phyloP scores from a whole-genome alignment of 2,113 vertebrate genomes.

The Seriola aureovittata region DNA sequence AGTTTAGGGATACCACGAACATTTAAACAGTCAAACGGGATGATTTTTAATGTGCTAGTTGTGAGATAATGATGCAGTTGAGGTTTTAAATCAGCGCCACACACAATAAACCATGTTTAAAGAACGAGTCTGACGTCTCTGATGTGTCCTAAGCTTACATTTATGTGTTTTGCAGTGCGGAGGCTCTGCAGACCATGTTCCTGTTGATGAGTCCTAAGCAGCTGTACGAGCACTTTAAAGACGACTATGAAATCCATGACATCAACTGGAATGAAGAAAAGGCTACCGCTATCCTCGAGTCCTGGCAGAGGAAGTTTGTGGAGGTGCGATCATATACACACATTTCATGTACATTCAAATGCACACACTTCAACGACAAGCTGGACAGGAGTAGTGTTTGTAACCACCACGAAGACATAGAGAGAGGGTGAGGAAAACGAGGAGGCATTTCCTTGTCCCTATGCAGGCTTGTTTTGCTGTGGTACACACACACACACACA shows the following conservation, averaged over 20 bases:
- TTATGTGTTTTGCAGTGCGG: conserved; percentile 86
- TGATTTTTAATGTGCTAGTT: conserved; percentile 19
- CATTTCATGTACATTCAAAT: background rate
- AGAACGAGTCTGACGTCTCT: background rate
- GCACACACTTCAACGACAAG: background rate
- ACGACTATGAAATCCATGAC: conserved; percentile 98
- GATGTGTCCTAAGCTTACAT: conserved; percentile 21
- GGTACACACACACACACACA: conserved; percentile 9
- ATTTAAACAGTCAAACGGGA: conserved; percentile 26
- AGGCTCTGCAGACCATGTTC: conserved; percentile 98
- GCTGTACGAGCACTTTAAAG: conserved; percentile 97
- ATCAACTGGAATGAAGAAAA: conserved; percentile 98
- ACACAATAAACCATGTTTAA: conserved; percentile 30
- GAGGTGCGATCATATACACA: conserved; percentile 84
- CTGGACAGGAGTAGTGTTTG: background rate
- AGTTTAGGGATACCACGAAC: conserved; percentile 8
- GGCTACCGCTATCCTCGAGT: conserved; percentile 92
- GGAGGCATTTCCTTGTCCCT: conserved; percentile 50
- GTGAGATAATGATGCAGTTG: background rate
- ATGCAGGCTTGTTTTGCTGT: conserved; percentile 59
- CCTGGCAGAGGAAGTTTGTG: conserved; percentile 98
- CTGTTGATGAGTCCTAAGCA: conserved; percentile 98
- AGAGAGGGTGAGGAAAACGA: conserved; percentile 9
- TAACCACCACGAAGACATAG: background rate
- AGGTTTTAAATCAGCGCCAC: conserved; percentile 19